These are phyloP conservation scores for Sebastes minor DNA, from an alignment of 2,797 vertebrate genomes.

Conservation along the genomic window DNA sequence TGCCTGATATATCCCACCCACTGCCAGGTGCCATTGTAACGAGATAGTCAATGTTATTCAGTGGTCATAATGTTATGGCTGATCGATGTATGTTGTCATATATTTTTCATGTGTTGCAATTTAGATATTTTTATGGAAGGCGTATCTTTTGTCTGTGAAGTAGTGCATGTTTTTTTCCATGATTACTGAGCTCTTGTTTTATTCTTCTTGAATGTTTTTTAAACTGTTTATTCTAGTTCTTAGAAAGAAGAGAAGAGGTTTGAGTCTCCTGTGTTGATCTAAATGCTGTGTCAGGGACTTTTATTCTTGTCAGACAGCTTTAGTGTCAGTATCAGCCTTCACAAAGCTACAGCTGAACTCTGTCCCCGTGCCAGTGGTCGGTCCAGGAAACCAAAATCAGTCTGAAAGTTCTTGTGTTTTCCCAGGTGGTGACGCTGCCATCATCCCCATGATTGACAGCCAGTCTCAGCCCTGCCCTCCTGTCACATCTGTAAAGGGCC, in stretches of 20 bases:
- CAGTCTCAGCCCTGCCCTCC: constrained; percentile 78
- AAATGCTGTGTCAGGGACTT: neutral
- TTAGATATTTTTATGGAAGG: neutral
- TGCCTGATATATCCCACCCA: too few species aligned
- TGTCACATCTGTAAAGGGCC: constrained; percentile 26
- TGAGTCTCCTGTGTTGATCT: neutral
- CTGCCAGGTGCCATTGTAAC: too few species aligned
- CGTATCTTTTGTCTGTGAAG: neutral
- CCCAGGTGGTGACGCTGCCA: constrained; percentile 95
- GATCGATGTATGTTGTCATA: neutral
- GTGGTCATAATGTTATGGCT: too few species aligned
- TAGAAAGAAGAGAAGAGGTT: neutral
- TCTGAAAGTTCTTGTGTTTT: neutral
- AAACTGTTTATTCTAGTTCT: neutral
- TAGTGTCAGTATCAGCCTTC: neutral
- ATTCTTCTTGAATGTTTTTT: neutral
- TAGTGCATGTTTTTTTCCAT: neutral
- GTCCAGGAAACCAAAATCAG: neutral
- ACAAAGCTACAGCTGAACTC: neutral
- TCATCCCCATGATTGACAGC: constrained; percentile 85
- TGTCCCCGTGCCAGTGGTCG: neutral
- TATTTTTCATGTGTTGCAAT: neutral
- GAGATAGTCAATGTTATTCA: too few species aligned
- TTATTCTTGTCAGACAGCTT: neutral
- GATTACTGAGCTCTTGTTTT: neutral